Conservation (phyloP, 2,888 invertebrate species). For the Lampropteryx suffumata region DNA sequence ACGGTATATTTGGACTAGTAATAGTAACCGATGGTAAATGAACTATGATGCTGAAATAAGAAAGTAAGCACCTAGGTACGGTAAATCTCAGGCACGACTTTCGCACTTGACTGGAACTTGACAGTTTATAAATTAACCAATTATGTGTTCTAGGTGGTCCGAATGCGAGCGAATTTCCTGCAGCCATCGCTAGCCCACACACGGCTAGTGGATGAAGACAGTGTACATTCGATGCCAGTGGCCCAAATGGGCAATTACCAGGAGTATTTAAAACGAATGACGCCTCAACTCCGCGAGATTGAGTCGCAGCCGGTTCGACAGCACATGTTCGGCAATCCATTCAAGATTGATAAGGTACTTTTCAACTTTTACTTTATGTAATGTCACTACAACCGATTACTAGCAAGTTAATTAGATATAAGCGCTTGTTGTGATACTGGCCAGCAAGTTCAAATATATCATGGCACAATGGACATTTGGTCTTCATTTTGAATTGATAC, state of each 20-base stretch:
- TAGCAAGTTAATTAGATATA: too few species aligned
- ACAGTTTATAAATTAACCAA: not conserved
- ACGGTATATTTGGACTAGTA: too few species aligned
- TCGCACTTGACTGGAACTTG: too few species aligned
- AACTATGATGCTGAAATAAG: too few species aligned
- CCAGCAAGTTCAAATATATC: too few species aligned
- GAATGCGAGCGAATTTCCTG: conserved; percentile 97
- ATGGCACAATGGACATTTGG: too few species aligned
- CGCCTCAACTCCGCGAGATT: conserved; percentile 95
- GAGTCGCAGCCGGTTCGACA: conserved; percentile 97
- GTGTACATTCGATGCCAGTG: conserved; percentile 97
- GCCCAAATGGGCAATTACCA: conserved; percentile 99
- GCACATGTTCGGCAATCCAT: conserved; percentile 99
- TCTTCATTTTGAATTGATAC: too few species aligned
- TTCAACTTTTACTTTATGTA: not conserved
- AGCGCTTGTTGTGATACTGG: too few species aligned
- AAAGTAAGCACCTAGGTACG: too few species aligned
- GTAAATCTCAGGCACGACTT: too few species aligned
- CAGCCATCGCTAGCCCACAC: conserved; percentile 90
- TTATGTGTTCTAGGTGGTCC: conserved; percentile 83
- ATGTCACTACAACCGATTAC: too few species aligned
- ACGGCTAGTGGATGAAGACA: conserved; percentile 93
- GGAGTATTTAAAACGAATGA: conserved; percentile 97
- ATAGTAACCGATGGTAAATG: too few species aligned
- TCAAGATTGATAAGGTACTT: conserved; percentile 96